phyloP scores from a whole-genome alignment of 2,888 invertebrate species.

The Pollenia griseotomentosa region DNA sequence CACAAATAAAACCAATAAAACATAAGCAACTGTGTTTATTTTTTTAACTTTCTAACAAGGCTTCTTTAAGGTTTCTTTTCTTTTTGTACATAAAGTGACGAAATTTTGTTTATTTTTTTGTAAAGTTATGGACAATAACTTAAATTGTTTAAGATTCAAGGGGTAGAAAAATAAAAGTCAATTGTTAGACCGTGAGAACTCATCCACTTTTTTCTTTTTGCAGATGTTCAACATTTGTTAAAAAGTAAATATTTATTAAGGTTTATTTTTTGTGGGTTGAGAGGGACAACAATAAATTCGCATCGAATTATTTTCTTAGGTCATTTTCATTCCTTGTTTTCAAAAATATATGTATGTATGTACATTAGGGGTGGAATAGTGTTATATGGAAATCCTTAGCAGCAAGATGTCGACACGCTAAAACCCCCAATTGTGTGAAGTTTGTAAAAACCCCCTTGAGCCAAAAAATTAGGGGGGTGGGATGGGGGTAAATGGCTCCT shows the following conservation, averaged over 20 bases:
- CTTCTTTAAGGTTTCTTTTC: neutral
- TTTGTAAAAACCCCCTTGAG: no score
- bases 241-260: neutral
- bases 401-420: no score
- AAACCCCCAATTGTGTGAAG: no score
- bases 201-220: slow-evolving; percentile 22
- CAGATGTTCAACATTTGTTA: slow-evolving; percentile 60
- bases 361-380: no score
- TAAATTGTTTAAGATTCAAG: slow-evolving; percentile 21
- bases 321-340: no score
- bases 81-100: slow-evolving; percentile 42
- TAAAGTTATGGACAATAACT: slow-evolving; percentile 16
- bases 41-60: neutral
- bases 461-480: no score
- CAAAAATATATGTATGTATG: no score
- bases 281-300: no score
- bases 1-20: neutral
- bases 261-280: neutral
- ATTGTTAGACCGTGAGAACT: slow-evolving; percentile 55
- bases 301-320: no score
- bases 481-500: no score
- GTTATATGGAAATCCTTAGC: no score
- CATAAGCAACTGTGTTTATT: neutral
- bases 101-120: slow-evolving; percentile 27
- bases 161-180: slow-evolving; percentile 26